phyloP scores from a whole-genome alignment of 2,113 vertebrate species.

The Lagopus muta region DNA sequence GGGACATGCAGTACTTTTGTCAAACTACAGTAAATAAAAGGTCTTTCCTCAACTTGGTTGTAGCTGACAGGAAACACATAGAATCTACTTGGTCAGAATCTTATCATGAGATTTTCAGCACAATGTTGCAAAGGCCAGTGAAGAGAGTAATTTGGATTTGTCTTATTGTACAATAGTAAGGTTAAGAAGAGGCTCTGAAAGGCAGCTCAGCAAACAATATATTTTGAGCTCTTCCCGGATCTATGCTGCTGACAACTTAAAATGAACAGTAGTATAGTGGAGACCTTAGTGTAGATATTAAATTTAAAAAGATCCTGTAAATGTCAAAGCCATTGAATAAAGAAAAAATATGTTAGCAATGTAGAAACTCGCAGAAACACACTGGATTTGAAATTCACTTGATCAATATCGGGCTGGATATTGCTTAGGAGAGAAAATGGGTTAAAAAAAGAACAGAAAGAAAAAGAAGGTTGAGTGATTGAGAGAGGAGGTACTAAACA shows the following conservation, averaged over 20 bases:
- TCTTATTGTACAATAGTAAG: neutral
- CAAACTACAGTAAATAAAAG: neutral
- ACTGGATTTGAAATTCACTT: neutral
- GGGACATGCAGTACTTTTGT: neutral
- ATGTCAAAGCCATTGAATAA: neutral
- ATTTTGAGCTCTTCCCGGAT: neutral
- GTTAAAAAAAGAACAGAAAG: neutral
- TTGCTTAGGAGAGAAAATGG: neutral
- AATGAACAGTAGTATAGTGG: neutral
- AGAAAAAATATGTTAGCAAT: neutral
- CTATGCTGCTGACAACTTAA: neutral
- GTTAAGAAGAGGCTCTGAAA: neutral
- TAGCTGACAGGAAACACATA: neutral
- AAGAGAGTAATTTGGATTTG: neutral
- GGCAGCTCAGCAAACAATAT: neutral
- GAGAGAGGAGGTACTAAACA: neutral
- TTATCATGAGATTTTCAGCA: neutral
- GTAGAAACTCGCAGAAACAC: neutral
- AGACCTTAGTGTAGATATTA: neutral
- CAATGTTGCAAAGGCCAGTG: neutral
- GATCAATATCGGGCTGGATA: neutral
- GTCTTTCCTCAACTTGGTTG: accelerated
- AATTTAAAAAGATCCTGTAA: neutral
- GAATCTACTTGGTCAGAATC: neutral
- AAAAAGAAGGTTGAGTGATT: neutral